Conservation (phyloP, 2,113 vertebrate genomes). For the Halichoerus grypus region DNA sequence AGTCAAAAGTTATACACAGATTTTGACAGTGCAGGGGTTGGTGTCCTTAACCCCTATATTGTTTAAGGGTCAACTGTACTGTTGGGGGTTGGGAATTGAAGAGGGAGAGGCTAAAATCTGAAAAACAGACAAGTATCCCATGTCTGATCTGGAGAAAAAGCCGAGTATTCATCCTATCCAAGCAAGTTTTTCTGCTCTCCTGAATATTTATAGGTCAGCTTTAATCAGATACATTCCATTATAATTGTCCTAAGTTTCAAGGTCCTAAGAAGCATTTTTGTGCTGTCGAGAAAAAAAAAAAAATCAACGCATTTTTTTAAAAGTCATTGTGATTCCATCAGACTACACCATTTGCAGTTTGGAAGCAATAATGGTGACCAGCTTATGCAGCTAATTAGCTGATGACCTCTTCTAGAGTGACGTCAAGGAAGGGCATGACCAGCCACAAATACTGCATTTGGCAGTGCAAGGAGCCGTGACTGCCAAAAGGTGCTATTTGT, state of each 20-base stretch:
- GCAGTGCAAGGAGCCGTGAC: neutral
- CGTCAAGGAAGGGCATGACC: slow-evolving; percentile 8
- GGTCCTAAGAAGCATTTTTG: slow-evolving; percentile 9
- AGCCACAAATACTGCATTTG: neutral
- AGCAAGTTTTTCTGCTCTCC: neutral
- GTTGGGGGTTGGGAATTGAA: neutral
- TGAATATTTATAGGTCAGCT: neutral
- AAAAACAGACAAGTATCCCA: neutral
- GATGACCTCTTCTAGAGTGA: slow-evolving; percentile 55
- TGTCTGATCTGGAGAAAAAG: slow-evolving; percentile 35
- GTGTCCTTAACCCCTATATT: neutral
- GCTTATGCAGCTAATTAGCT: slow-evolving; percentile 49
- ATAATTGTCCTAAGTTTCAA: neutral
- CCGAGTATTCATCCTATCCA: neutral
- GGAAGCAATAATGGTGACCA: neutral
- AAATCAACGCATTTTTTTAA: neutral
- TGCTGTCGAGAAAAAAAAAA: neutral
- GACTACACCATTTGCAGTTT: neutral
- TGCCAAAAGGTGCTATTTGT: slow-evolving; percentile 63
- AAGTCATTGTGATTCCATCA: slow-evolving; percentile 9
- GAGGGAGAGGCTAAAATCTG: neutral
- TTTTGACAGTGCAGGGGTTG: neutral
- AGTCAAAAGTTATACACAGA: neutral
- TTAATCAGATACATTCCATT: slow-evolving; percentile 48
- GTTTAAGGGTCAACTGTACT: neutral